Conservation (phyloP, 2,797 vertebrate genomes). For the Pelochelys cantorii region DNA sequence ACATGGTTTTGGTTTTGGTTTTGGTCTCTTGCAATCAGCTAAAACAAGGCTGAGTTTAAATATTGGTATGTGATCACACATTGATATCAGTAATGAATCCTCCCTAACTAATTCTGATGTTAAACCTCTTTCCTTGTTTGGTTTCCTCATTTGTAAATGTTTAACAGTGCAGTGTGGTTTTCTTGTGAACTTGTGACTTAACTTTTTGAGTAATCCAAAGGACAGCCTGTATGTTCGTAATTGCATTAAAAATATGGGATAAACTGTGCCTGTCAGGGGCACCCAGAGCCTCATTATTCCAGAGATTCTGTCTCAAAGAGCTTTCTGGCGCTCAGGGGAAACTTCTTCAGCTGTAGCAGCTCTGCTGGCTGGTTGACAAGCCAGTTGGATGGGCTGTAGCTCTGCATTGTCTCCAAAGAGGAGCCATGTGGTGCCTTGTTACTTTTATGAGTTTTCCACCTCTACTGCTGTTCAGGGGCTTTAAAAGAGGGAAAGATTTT, state of each 20-base stretch:
- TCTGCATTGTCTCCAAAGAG: not conserved
- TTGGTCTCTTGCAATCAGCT: not conserved
- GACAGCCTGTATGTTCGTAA: conserved; percentile 8
- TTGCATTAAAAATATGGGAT: conserved; percentile 38
- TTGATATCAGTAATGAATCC: not conserved
- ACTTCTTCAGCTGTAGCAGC: not conserved
- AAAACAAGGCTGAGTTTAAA: not conserved
- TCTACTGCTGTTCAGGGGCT: not conserved
- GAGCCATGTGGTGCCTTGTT: not conserved
- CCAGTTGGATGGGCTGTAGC: not conserved
- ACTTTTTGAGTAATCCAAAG: conserved; percentile 7
- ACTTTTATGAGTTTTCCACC: not conserved
- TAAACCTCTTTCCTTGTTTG: conserved; percentile 22
- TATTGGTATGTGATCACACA: not conserved
- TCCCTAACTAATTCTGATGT: not conserved
- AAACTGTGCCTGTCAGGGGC: not conserved
- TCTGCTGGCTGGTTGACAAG: not conserved
- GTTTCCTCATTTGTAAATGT: conserved; percentile 28
- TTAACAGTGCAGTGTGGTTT: conserved; percentile 41
- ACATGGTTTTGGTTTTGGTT: not conserved
- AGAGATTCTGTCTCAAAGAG: not conserved
- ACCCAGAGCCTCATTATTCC: not conserved
- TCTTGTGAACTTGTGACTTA: conserved; percentile 36
- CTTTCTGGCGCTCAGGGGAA: not conserved
- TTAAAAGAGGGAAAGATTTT: not conserved